A percentile compares a stretch with the other conserved stretches of the same genome.
Evolutionary conservation across 2,888 invertebrate species (phyloP).

Genomic region (Habroteleia sp.): DNA sequence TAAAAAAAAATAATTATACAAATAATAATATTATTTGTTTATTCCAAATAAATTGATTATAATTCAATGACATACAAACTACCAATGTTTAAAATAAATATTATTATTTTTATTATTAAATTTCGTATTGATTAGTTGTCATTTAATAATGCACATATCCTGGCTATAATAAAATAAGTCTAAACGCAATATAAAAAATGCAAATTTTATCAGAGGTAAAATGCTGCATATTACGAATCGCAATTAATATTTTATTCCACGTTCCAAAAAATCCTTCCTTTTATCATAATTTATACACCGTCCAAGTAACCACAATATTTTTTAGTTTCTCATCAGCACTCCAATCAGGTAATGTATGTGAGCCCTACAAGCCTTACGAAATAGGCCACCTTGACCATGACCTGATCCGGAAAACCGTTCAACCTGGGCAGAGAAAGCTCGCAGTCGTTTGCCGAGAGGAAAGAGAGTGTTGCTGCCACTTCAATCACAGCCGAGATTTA

Average conservation of each 20-base stretch:
- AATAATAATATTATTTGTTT: no score
- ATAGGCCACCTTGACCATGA: slow-evolving; percentile 62
- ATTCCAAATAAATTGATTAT: no score
- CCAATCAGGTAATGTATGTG: slow-evolving; percentile 56
- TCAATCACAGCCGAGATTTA: slow-evolving; percentile 23
- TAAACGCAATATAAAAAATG: no score
- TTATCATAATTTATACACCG: slow-evolving; percentile 50
- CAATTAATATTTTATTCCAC: slow-evolving; percentile 38
- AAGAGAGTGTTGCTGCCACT: slow-evolving; percentile 2
- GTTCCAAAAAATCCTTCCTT: slow-evolving; percentile 23
- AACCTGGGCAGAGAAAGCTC: slow-evolving; percentile 45
- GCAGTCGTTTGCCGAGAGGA: slow-evolving; percentile 1
- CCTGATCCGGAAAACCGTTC: slow-evolving; percentile 51
- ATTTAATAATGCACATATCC: no score
- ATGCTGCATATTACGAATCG: no score
- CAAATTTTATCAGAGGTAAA: no score
- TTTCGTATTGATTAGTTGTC: no score
- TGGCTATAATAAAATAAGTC: no score
- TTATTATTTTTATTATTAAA: no score
- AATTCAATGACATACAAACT: no score
- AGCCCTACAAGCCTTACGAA: slow-evolving; percentile 58
- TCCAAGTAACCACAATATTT: slow-evolving; percentile 40
- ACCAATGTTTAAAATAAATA: no score
- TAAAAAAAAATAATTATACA: no score
- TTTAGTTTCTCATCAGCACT: slow-evolving; percentile 56